Conservation (phyloP, 2,888 invertebrate species). For the Drosophila meridiana region DNA sequence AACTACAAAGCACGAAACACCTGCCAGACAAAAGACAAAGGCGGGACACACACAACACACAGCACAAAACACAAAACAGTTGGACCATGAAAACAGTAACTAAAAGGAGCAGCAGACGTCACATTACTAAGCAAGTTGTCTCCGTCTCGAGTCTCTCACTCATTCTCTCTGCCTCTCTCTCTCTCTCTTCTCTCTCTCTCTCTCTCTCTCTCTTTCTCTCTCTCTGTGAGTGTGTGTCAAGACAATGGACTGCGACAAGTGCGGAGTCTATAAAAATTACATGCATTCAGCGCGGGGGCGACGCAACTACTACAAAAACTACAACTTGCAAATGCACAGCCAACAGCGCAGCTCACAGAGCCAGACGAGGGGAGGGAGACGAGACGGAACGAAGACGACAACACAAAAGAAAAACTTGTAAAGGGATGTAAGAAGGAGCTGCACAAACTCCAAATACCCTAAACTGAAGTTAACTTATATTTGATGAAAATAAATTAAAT, state of each 20-base stretch:
- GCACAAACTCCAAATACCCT: conserved; percentile 13
- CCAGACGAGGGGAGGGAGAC: not conserved
- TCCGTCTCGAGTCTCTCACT: conserved; percentile 13
- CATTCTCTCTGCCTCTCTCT: not conserved
- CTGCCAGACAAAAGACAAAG: conserved; percentile 42
- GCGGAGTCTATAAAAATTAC: conserved; percentile 75
- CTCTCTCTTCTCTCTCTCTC: not conserved
- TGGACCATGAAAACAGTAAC: conserved; percentile 66
- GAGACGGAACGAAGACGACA: conserved; percentile 6
- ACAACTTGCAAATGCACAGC: conserved; percentile 79
- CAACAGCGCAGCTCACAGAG: conserved; percentile 51
- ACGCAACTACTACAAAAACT: conserved; percentile 50
- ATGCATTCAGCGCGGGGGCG: conserved; percentile 37
- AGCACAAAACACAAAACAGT: conserved; percentile 39
- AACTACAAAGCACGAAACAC: conserved; percentile 53
- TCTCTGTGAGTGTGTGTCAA: conserved; percentile 42
- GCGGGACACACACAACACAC: not conserved
- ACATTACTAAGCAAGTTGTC: conserved; percentile 57
- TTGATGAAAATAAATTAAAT: too few species aligned
- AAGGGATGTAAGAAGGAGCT: not conserved
- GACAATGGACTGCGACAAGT: conserved; percentile 77
- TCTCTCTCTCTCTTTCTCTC: too few species aligned
- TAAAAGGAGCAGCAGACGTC: conserved; percentile 55
- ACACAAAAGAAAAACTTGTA: conserved; percentile 29
- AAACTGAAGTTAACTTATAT: not conserved